phyloP scores from a whole-genome alignment of 2,797 vertebrate species.

The Pogonophryne albipinna region DNA sequence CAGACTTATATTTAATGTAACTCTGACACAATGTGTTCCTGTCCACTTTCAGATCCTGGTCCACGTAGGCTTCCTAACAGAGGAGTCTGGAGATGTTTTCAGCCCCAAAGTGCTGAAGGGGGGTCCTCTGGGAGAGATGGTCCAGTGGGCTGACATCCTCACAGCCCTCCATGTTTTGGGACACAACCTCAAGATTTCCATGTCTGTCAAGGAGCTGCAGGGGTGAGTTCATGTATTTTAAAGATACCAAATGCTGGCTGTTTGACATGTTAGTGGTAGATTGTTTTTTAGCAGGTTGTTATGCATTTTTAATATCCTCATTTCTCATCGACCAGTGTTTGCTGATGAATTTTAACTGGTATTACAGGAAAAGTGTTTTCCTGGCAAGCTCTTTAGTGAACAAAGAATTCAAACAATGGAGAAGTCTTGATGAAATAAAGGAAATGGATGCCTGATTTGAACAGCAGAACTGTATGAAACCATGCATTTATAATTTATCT shows the following conservation, averaged over 20 bases:
- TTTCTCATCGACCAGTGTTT: not conserved
- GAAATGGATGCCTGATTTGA: no score
- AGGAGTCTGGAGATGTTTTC: slow-evolving; percentile 98
- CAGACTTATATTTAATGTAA: slow-evolving; percentile 2
- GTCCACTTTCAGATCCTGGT: slow-evolving; percentile 88
- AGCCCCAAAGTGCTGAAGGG: slow-evolving; percentile 97
- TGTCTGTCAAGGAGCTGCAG: slow-evolving; percentile 95
- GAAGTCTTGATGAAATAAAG: no score
- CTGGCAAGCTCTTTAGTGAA: no score
- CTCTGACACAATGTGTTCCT: not conserved
- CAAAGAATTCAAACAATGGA: no score
- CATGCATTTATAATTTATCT: no score
- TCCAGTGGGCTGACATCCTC: slow-evolving; percentile 98
- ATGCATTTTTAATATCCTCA: not conserved
- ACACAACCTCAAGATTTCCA: slow-evolving; percentile 92
- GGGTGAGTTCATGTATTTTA: slow-evolving; percentile 86
- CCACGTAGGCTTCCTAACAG: slow-evolving; percentile 97
- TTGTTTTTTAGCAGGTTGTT: not conserved
- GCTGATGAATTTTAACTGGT: not conserved
- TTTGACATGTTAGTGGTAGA: not conserved
- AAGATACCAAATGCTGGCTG: not conserved
- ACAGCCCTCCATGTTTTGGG: slow-evolving; percentile 94
- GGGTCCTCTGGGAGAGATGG: slow-evolving; percentile 97
- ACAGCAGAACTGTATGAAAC: no score
- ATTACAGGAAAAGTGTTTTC: not conserved